Percentiles rank a stretch among this genome's conserved stretches.
phyloP scores from a whole-genome alignment of 2,797 vertebrate species.

The Nyctibius grandis region DNA sequence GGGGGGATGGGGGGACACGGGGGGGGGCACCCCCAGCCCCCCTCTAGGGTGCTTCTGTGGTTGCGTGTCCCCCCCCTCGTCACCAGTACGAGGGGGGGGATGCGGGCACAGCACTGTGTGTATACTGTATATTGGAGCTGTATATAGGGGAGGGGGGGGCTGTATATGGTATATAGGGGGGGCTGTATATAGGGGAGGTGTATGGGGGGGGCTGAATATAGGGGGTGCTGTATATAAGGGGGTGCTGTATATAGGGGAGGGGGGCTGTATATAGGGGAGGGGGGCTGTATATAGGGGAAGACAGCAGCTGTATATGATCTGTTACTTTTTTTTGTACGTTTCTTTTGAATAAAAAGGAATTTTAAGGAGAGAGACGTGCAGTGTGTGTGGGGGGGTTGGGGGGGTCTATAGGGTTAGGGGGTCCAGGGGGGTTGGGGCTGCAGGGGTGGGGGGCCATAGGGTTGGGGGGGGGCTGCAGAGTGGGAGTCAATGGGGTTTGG shows the following conservation, averaged over 20 bases:
- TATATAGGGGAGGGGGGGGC: slow-evolving; percentile 5
- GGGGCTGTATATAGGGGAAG: slow-evolving; percentile 60
- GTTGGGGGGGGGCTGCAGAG: neutral
- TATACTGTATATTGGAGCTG: slow-evolving; percentile 56
- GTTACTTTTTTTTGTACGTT: slow-evolving; percentile 75
- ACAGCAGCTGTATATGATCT: slow-evolving; percentile 71
- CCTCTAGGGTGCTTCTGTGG: too few species aligned
- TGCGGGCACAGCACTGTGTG: too few species aligned
- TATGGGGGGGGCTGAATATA: too few species aligned
- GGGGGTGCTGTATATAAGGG: too few species aligned
- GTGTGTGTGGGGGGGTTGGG: neutral
- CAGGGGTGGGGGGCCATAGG: neutral
- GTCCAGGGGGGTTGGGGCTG: too few species aligned
- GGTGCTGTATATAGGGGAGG: too few species aligned
- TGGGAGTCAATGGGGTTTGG: too few species aligned
- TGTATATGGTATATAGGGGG: slow-evolving; percentile 38
- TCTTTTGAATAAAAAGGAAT: slow-evolving; percentile 78
- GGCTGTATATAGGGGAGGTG: too few species aligned
- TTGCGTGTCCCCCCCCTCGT: too few species aligned
- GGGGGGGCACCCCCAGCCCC: too few species aligned
- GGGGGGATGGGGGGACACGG: too few species aligned
- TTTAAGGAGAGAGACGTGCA: neutral
- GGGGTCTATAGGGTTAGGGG: neutral
- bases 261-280: neutral
- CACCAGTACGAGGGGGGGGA: too few species aligned